Percentiles rank a stretch among this genome's conserved stretches.
Evolutionary conservation across 2,113 vertebrate species (phyloP).

Genomic region (Takifugu bimaculatus): DNA sequence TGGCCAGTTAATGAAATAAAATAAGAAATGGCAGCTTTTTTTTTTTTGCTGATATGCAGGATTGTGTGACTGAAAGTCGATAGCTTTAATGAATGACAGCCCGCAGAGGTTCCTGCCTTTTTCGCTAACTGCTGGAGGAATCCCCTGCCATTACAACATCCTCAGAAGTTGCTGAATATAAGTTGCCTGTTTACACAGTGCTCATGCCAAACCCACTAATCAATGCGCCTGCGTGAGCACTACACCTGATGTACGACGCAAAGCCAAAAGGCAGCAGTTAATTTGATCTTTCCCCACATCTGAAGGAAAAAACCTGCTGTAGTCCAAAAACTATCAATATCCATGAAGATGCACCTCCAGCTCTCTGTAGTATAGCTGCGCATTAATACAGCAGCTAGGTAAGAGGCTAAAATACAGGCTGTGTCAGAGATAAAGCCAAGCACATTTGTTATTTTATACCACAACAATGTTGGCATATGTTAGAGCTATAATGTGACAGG

Average conservation of each 20-base stretch:
- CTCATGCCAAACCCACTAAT: slow-evolving; percentile 47
- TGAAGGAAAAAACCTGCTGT: slow-evolving; percentile 4
- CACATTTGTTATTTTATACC: too few species aligned
- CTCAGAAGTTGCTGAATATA: slow-evolving; percentile 32
- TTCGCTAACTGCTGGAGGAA: slow-evolving; percentile 32
- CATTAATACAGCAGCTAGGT: neutral
- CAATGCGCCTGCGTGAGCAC: slow-evolving; percentile 13
- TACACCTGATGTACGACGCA: neutral
- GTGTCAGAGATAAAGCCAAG: neutral
- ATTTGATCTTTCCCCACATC: slow-evolving; percentile 9
- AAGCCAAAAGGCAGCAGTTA: slow-evolving; percentile 18
- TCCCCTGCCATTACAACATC: slow-evolving; percentile 27
- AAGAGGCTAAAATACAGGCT: neutral
- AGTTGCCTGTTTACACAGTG: slow-evolving; percentile 17
- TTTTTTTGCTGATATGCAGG: slow-evolving; percentile 43
- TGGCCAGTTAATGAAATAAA: slow-evolving; percentile 26
- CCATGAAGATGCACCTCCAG: neutral
- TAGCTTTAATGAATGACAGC: slow-evolving; percentile 44
- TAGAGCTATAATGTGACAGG: too few species aligned
- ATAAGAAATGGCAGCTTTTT: slow-evolving; percentile 26
- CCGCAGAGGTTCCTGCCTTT: slow-evolving; percentile 32
- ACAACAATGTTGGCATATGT: too few species aligned
- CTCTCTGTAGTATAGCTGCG: slow-evolving; percentile 2
- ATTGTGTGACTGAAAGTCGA: slow-evolving; percentile 31
- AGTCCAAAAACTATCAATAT: neutral